Conservation (phyloP, 1,140 invertebrate genomes). For the Vanessa atalanta region DNA sequence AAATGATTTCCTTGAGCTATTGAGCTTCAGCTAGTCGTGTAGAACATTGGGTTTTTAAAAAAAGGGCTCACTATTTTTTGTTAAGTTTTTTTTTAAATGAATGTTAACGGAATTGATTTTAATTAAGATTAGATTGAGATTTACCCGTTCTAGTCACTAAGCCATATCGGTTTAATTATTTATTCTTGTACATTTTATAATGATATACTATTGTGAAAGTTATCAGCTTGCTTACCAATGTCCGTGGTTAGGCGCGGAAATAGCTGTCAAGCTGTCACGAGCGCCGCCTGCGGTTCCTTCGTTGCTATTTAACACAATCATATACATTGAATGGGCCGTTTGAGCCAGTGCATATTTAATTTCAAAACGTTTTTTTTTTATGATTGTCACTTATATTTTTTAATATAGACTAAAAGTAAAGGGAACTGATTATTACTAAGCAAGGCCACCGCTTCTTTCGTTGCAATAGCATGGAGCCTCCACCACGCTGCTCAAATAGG, state of each 20-base stretch:
- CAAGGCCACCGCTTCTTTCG: no score
- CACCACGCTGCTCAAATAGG: no score
- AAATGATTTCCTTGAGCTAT: no score
- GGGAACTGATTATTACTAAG: no score
- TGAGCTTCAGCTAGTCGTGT: no score
- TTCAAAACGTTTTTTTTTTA: not conserved
- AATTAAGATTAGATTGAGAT: no score
- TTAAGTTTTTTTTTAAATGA: no score
- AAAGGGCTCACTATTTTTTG: no score
- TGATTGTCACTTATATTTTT: not conserved
- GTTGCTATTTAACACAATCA: not conserved
- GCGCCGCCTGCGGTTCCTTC: not conserved
- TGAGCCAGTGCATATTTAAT: not conserved
- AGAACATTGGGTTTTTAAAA: no score
- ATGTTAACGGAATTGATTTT: no score
- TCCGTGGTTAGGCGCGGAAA: conserved; percentile 3
- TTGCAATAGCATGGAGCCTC: no score
- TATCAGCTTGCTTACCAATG: not conserved
- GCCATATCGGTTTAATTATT: not conserved
- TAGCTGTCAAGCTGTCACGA: conserved; percentile 3
- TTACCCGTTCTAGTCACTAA: no score
- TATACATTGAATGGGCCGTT: not conserved
- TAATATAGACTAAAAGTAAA: not conserved
- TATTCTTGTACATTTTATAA: not conserved
- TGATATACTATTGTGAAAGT: not conserved